Conservation (phyloP, 2,797 vertebrate species). For the Peromyscus aztecus region DNA sequence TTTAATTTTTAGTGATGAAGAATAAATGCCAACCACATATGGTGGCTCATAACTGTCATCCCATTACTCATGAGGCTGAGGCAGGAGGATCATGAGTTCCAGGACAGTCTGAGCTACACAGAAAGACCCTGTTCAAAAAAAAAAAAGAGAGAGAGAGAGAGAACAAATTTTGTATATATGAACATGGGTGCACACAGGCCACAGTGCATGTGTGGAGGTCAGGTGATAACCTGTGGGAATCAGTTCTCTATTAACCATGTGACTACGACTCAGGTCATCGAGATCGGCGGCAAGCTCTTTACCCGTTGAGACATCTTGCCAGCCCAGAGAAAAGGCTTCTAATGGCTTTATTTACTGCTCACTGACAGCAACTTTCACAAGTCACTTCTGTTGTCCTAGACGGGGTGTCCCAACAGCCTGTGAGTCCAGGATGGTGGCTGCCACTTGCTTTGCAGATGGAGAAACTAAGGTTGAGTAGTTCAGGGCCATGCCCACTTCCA, state of each 20-base stretch:
- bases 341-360: not conserved
- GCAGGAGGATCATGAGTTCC: not conserved
- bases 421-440: not conserved
- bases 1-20: not conserved
- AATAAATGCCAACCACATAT: not conserved
- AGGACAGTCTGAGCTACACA: not conserved
- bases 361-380: not conserved
- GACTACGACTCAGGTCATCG: not conserved
- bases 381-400: accelerated
- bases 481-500: too few relatives aligned
- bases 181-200: not conserved
- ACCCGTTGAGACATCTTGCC: not conserved
- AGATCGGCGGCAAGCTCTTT: not conserved
- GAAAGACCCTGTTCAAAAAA: not conserved
- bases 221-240: not conserved
- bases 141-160: not conserved
- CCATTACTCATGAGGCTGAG: not conserved
- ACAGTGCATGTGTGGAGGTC: not conserved
- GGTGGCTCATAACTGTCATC: too few relatives aligned
- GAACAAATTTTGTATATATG: not conserved
- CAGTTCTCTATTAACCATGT: not conserved
- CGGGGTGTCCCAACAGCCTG: not conserved
- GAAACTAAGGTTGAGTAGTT: not conserved
- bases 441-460: not conserved
- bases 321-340: not conserved